Conservation (phyloP, 1,140 invertebrate species). For the Alviniconcha marisindica region DNA sequence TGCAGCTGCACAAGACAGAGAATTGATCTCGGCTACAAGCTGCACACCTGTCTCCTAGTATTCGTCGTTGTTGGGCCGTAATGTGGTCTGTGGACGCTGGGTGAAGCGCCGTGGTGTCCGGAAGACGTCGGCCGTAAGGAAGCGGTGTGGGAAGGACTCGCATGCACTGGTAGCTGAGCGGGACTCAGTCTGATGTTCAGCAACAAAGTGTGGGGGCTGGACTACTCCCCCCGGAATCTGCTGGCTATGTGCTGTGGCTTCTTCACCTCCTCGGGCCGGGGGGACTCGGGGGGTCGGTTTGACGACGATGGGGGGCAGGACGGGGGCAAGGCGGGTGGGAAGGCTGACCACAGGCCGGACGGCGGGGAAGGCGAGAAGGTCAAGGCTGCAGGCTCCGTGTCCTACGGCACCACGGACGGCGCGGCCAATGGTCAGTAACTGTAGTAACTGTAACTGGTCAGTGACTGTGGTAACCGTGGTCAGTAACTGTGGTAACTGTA, state of each 20-base stretch:
- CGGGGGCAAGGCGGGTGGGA: background rate
- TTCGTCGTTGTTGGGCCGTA: too few species aligned
- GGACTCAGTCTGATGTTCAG: slow-evolving; percentile 14
- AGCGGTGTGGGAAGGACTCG: too few species aligned
- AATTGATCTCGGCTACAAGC: too few species aligned
- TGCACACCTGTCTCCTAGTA: too few species aligned
- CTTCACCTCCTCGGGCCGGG: background rate
- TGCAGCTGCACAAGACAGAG: too few species aligned
- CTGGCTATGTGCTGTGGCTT: slow-evolving; percentile 25
- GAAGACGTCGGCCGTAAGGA: too few species aligned
- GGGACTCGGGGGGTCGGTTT: background rate
- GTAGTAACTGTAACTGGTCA: too few species aligned
- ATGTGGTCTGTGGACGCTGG: too few species aligned
- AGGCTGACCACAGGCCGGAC: background rate
- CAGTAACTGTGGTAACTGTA: too few species aligned
- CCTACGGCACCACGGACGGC: slow-evolving; percentile 28
- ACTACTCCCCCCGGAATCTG: slow-evolving; percentile 33
- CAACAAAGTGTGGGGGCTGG: slow-evolving; percentile 29
- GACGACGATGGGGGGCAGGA: background rate
- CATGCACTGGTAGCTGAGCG: too few species aligned
- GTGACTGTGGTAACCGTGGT: too few species aligned
- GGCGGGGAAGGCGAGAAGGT: slow-evolving; percentile 13
- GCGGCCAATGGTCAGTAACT: slow-evolving; percentile 33
- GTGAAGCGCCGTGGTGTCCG: too few species aligned
- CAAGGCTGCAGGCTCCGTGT: slow-evolving; percentile 6